A percentile compares a stretch with the other conserved stretches of the same genome.
These are phyloP conservation scores for Microchirus variegatus DNA, from an alignment of 2,797 vertebrate species.

Conservation along the genomic window DNA sequence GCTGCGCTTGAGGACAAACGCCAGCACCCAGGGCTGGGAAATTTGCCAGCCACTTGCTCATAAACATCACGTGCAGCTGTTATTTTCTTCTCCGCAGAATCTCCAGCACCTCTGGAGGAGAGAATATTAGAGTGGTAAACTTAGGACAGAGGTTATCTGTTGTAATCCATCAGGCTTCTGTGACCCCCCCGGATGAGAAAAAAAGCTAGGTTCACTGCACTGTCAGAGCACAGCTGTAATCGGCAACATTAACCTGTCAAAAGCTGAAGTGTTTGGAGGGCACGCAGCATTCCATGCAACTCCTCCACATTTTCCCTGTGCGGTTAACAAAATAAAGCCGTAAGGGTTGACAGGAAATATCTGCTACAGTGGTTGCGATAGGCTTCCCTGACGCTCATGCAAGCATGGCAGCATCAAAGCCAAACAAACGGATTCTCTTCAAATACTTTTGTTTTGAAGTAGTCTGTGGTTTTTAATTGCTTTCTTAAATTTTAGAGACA, in stretches of 20 bases:
- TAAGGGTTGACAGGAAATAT: neutral
- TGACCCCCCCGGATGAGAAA: conserved; percentile 1
- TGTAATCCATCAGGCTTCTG: conserved; percentile 20
- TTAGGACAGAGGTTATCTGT: conserved; percentile 17
- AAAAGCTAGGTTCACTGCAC: neutral
- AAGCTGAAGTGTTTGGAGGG: conserved; percentile 13
- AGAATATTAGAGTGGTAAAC: conserved; percentile 18
- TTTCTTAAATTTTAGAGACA: too few relatives aligned
- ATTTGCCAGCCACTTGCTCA: conserved; percentile 15
- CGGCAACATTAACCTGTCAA: conserved; percentile 33
- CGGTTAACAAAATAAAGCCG: neutral
- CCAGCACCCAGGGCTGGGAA: conserved; percentile 9
- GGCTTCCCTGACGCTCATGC: neutral
- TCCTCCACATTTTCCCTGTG: neutral
- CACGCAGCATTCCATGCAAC: neutral
- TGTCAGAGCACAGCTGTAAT: conserved; percentile 1
- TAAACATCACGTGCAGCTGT: conserved; percentile 22
- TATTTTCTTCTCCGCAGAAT: conserved; percentile 16
- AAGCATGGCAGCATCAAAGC: neutral
- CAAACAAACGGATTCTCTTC: neutral
- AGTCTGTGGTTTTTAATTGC: too few relatives aligned
- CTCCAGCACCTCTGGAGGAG: conserved; percentile 8
- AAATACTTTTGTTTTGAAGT: neutral
- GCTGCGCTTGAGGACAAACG: conserved; percentile 23
- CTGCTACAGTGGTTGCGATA: neutral